Base-by-base conservation (phyloP, 2,797 vertebrate genomes). In the Brachyrhaphis roseni region DNA sequence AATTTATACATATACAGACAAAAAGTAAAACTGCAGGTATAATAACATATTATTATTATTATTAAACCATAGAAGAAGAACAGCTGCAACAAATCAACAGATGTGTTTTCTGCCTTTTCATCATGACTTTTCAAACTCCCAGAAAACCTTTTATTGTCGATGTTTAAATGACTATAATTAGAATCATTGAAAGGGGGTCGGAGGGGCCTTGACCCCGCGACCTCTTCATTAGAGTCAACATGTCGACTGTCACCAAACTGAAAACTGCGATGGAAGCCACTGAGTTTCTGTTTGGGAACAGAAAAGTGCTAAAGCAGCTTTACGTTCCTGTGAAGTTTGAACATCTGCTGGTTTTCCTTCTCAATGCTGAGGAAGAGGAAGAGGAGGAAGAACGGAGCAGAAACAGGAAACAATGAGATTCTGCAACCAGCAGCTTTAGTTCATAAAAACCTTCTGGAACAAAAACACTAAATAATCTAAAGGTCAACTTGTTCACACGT, bases 151-250 rank as follows among this genome's bases (percentile, higher is more conserved):
- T 55, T 4, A 3, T 10, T 55, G 53, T 53, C 2, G 51, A 10
- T 11, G 23, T 55, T 55, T 12, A 3, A 53, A 26, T 26, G 51
- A n/a, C 51, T 55, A 8, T 26, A 55, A n/a, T 55, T 55, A 55
- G 23, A n/a, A 5, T 4, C 3, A 7, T 46, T 46, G 31, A 16
- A 13, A 74, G 2, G 41, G 51, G 51, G 47, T 53, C 49, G 4
- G 5, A 3, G 1, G 23, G 23, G 39, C 74, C 39, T 51, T 75
- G 53, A 75, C 53, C 73, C 53, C 26, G 31, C 12, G 13, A 15
- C 39, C 53, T 45, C 55, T 62, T 76, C 74, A 76, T 76, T 76
- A 76, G 55, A 47, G 15, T 36, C 28, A 43, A 26, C 28, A 31
- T 46, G 75, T 7, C 4, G 31, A 66, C 26, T 23, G 43, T 47